phyloP scores from a whole-genome alignment of 1,140 invertebrate genomes.

The Formica exsecta region DNA sequence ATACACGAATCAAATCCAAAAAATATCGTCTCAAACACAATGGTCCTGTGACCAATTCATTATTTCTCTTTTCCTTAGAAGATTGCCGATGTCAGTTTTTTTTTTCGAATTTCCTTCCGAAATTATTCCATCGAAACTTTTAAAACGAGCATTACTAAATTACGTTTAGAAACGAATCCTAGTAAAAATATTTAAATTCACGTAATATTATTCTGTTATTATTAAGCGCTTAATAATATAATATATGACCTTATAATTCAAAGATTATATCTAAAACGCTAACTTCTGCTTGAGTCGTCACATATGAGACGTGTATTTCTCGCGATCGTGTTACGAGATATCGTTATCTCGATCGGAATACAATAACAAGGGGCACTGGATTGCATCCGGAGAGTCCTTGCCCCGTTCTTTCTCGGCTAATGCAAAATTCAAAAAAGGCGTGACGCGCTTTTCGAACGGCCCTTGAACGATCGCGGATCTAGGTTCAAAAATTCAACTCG shows the following conservation, averaged over 20 bases:
- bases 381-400: constrained; percentile 24
- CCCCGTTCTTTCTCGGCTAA: constrained; percentile 34
- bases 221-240: background rate
- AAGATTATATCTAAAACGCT: background rate
- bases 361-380: constrained; percentile 12
- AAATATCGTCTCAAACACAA: too few relatives aligned
- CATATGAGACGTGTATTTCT: background rate
- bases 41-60: background rate
- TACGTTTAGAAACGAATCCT: background rate
- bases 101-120: background rate
- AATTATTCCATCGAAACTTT: background rate
- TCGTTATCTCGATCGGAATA: constrained; percentile 51
- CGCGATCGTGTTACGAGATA: background rate
- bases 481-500: constrained; percentile 33
- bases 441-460: constrained; percentile 7
- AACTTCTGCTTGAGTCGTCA: background rate
- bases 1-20: background rate
- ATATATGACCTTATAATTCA: background rate
- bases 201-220: background rate
- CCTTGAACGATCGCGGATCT: background rate
- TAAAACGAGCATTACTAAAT: background rate
- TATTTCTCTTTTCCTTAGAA: constrained; percentile 8
- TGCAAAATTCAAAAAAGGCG: constrained; percentile 38
- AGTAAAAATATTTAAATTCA: constrained; percentile 15
- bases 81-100: background rate